phyloP scores from a whole-genome alignment of 2,113 vertebrate species.

The Terrapene triunguis region DNA sequence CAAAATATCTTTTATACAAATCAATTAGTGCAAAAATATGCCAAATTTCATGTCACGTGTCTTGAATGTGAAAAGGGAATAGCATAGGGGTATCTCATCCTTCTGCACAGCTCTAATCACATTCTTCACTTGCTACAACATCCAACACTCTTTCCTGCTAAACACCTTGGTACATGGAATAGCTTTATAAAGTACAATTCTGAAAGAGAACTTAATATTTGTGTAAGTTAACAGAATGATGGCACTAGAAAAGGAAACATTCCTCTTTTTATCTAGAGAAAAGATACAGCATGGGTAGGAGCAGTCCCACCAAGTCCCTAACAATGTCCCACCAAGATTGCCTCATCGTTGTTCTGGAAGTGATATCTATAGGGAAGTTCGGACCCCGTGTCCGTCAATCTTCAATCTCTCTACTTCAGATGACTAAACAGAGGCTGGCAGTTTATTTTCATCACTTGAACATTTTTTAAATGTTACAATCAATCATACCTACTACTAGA shows the following conservation, averaged over 20 bases:
- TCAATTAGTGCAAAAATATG: neutral
- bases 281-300: neutral
- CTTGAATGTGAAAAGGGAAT: neutral
- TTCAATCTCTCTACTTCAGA: neutral
- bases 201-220: neutral
- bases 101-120: neutral
- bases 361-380: neutral
- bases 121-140: neutral
- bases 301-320: neutral
- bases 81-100: neutral
- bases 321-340: neutral
- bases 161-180: neutral
- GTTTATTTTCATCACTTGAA: neutral
- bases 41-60: neutral
- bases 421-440: neutral
- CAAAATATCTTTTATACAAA: neutral
- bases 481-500: neutral
- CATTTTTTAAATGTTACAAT: neutral
- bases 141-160: neutral
- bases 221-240: neutral
- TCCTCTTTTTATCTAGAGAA: neutral
- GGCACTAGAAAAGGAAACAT: neutral
- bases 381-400: accelerated
- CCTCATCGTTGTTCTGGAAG: neutral
- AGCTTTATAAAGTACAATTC: neutral